These are phyloP conservation scores for Megamerina dolium DNA, from an alignment of 2,888 invertebrate genomes.

Conservation along the genomic window DNA sequence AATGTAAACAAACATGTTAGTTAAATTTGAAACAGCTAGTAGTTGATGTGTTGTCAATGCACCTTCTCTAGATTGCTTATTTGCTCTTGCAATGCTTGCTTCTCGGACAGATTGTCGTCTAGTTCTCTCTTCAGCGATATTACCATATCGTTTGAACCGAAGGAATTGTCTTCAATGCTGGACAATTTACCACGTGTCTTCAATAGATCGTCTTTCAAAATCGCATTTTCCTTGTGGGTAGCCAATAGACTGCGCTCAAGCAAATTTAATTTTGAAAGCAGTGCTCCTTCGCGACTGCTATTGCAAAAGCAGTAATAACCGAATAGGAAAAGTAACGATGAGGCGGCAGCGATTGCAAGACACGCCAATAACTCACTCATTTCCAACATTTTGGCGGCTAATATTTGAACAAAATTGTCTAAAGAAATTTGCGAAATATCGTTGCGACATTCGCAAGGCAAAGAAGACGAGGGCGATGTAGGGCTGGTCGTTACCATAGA, in stretches of 20 bases:
- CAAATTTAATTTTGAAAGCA: slow-evolving; percentile 63
- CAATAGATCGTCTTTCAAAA: slow-evolving; percentile 59
- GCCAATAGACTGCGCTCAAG: slow-evolving; percentile 59
- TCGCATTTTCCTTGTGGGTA: slow-evolving; percentile 59
- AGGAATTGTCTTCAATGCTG: slow-evolving; percentile 65
- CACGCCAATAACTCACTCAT: slow-evolving; percentile 55
- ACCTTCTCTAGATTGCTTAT: slow-evolving; percentile 62
- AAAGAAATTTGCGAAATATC: slow-evolving; percentile 20
- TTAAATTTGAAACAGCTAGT: not conserved
- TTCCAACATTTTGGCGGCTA: slow-evolving; percentile 36
- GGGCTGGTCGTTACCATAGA: not conserved
- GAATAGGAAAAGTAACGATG: slow-evolving; percentile 66
- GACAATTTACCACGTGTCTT: slow-evolving; percentile 56
- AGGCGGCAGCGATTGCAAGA: slow-evolving; percentile 62
- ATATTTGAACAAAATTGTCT: slow-evolving; percentile 31
- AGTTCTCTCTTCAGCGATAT: slow-evolving; percentile 62
- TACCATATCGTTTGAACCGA: slow-evolving; percentile 68
- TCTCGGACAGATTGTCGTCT: slow-evolving; percentile 51
- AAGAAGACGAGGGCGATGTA: not conserved
- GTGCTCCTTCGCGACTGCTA: slow-evolving; percentile 61
- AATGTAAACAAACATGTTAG: not conserved
- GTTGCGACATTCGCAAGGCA: slow-evolving; percentile 13
- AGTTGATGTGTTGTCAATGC: too few relatives aligned
- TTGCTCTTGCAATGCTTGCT: slow-evolving; percentile 60
- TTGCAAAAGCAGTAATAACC: slow-evolving; percentile 75